These are phyloP conservation scores for Omphaloscelis lunosa DNA, from an alignment of 2,888 invertebrate species.

Conservation along the genomic window DNA sequence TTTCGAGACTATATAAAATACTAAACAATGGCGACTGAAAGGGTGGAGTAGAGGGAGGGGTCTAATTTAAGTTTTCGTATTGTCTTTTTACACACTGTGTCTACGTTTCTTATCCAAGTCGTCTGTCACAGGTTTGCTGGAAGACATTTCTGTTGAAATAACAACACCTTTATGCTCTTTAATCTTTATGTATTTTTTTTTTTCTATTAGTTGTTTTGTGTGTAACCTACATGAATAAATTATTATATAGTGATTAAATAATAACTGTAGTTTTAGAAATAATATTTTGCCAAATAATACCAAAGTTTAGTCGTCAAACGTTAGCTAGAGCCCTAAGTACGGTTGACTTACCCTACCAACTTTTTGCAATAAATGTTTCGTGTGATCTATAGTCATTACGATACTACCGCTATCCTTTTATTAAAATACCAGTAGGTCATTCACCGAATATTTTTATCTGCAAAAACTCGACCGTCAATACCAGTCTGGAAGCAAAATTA, in stretches of 20 bases:
- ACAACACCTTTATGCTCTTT: background rate
- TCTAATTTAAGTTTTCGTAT: background rate
- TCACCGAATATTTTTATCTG: conserved; percentile 43
- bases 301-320: conserved; percentile 6
- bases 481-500: conserved; percentile 42
- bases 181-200: background rate
- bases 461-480: conserved; percentile 35
- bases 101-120: background rate
- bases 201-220: background rate
- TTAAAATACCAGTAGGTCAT: conserved; percentile 46
- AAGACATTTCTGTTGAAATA: background rate
- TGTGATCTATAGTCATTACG: conserved; percentile 35
- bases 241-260: background rate
- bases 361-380: conserved; percentile 38
- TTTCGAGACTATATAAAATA: background rate
- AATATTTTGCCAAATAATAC: background rate
- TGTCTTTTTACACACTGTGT: background rate
- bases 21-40: background rate
- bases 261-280: background rate
- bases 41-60: background rate
- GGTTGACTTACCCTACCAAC: background rate
- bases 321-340: conserved; percentile 13
- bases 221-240: background rate
- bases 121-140: background rate
- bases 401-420: conserved; percentile 35